Conservation (phyloP, 2,797 vertebrate genomes). For the Chaunax sp. region DNA sequence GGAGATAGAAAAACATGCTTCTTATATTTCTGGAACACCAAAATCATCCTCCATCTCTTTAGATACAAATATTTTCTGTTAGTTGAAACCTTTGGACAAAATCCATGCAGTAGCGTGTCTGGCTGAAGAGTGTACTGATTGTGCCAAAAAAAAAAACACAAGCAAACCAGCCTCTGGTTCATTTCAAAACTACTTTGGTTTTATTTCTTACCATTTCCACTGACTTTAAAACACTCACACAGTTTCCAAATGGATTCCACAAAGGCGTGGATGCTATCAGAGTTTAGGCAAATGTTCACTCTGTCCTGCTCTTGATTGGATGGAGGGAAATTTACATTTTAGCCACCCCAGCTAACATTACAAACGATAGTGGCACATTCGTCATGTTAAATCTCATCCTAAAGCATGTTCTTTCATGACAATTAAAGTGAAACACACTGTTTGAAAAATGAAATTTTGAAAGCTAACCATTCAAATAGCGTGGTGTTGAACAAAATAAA, state of each 20-base stretch:
- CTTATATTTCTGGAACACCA: background rate
- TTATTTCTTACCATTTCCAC: background rate
- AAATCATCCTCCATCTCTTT: background rate
- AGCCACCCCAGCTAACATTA: too few species aligned
- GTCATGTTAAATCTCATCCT: too few species aligned
- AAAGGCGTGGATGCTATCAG: background rate
- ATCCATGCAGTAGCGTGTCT: background rate
- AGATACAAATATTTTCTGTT: constrained; percentile 1
- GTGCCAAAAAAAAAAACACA: constrained; percentile 7
- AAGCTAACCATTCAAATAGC: too few species aligned
- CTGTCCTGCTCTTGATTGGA: background rate
- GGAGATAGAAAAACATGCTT: background rate
- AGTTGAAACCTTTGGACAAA: constrained; percentile 14
- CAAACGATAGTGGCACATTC: too few species aligned
- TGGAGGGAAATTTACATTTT: too few species aligned
- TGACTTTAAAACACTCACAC: background rate
- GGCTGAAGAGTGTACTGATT: background rate
- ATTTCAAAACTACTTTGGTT: constrained; percentile 4
- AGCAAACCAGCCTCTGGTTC: constrained; percentile 14
- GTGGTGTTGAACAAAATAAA: too few species aligned
- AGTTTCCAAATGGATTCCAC: background rate
- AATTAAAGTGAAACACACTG: too few species aligned
- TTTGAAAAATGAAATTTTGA: too few species aligned
- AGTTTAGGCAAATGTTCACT: background rate
- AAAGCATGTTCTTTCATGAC: too few species aligned